Evolutionary conservation across 2,797 vertebrate species (phyloP), one percentile per base, ranked within the genome.

Genomic region (Ceryle rudis): DNA sequence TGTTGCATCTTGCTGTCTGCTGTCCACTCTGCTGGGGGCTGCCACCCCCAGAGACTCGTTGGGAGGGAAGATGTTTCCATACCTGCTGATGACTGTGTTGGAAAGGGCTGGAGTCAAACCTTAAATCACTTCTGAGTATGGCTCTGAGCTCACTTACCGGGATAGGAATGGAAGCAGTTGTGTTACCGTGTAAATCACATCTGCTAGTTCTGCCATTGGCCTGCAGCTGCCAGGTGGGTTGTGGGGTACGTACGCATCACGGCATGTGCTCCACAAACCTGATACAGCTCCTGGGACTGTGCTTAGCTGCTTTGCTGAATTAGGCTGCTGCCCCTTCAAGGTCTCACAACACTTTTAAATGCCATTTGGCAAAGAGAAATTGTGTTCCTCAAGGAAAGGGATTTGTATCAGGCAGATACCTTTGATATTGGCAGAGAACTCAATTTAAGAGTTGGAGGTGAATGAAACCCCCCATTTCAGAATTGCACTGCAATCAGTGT

Each of bases 141-240:
- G 5, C n/a, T 85, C 35, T 35, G 60, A 77, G 29, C 60, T 89
- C 2, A 0, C 5, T 62, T 49, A 41, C 37, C 49, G 69, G 33
- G 49, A 33, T 58, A 16, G 29, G 39, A 57, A 29, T 49, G 54
- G 52, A 14, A 94, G 57, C 39, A 41, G 29, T 8, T 51, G 13
- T 60, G 39, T 66, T 29, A 22, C 10, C 10, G 1, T n/a, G 21
- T 29, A 41, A 57, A 66, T 41, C 14, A 33, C 18, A 37, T 66
- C 29, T 44, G 35, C 58, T 33, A 49, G 33, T 41, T 67, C 42
- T 72, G 33, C 39, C 19, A n/a, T 22, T 2, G 1, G 18, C 19
- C 49, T 29, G 11, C 33, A 72, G 51, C 14, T 8, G 6, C n/a
- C 0, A 7, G 9, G 25, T 0, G 1, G 16, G 31, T 31, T 13